Evolutionary conservation across 2,797 vertebrate species (phyloP).

Genomic region (Smutsia temminckii): DNA sequence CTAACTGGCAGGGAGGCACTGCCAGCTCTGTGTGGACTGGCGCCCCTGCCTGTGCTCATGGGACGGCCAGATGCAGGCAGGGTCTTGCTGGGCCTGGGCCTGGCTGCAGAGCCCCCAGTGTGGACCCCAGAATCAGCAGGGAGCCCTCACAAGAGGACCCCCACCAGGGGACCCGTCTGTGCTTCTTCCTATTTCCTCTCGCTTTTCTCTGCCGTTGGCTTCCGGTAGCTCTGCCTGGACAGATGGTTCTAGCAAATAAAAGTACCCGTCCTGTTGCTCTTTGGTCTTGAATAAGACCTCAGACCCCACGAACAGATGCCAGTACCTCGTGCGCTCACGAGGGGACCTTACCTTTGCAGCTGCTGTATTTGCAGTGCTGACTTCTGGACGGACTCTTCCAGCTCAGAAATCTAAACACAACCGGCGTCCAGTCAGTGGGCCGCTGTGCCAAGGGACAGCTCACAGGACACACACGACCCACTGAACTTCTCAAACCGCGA

Average conservation of each 20-base stretch:
- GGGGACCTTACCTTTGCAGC: conserved; percentile 86
- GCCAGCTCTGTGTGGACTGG: no score
- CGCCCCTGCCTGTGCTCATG: no score
- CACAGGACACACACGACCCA: background rate
- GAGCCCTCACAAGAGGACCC: background rate
- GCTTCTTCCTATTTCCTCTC: background rate
- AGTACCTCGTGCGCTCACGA: rapidly evolving
- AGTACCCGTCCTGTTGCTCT: background rate
- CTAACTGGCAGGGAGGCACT: no score
- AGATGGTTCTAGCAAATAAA: background rate
- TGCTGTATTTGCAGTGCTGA: conserved; percentile 89
- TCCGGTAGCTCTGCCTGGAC: background rate
- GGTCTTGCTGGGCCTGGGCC: background rate
- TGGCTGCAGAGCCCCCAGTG: no score
- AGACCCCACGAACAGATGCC: background rate
- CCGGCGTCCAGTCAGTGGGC: background rate
- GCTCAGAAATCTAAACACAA: conserved; percentile 86
- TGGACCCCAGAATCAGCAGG: no score
- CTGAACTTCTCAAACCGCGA: background rate
- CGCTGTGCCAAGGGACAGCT: background rate
- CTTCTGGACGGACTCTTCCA: conserved; percentile 88
- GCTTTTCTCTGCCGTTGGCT: background rate
- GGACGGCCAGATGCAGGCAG: rapidly evolving
- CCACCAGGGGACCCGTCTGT: no score
- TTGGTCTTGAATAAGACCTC: background rate